These are phyloP conservation scores for Oligia strigilis DNA, from an alignment of 2,888 invertebrate genomes.

Conservation along the genomic window DNA sequence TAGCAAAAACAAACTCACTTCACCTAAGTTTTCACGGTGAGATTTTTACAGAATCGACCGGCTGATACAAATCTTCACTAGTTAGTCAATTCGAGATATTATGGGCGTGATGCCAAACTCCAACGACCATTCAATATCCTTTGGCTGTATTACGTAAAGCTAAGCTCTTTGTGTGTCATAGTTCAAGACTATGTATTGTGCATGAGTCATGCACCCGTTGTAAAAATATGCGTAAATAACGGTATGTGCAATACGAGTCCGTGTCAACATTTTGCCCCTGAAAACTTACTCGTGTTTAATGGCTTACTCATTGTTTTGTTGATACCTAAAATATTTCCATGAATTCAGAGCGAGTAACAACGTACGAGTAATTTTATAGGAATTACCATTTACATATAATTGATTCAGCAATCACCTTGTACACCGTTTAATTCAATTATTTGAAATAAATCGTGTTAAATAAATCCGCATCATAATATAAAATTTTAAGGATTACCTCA, in stretches of 20 bases:
- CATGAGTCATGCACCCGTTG: conserved; percentile 65
- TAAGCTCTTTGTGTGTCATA: conserved; percentile 66
- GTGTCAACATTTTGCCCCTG: conserved; percentile 68
- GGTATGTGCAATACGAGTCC: conserved; percentile 56
- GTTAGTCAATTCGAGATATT: conserved; percentile 29
- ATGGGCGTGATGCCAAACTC: conserved; percentile 57
- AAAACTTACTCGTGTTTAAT: conserved; percentile 60
- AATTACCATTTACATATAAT: conserved; percentile 27
- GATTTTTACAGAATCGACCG: too few relatives aligned
- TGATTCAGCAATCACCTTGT: conserved; percentile 22
- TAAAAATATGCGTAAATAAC: conserved; percentile 68
- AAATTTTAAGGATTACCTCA: not conserved
- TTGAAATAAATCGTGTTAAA: not conserved
- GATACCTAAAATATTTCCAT: conserved; percentile 49
- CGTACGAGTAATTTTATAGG: conserved; percentile 29
- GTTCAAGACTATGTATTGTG: conserved; percentile 48
- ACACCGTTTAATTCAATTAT: conserved; percentile 6
- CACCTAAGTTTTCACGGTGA: too few relatives aligned
- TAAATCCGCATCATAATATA: not conserved
- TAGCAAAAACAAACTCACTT: too few relatives aligned
- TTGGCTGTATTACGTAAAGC: conserved; percentile 57
- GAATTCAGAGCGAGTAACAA: conserved; percentile 44
- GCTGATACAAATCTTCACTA: conserved; percentile 48
- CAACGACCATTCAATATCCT: conserved; percentile 56
- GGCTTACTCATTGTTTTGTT: conserved; percentile 69